Percentiles rank a stretch among this genome's conserved stretches.
Evolutionary conservation across 2,113 vertebrate genomes (phyloP).

Genomic region (Bucco capensis): DNA sequence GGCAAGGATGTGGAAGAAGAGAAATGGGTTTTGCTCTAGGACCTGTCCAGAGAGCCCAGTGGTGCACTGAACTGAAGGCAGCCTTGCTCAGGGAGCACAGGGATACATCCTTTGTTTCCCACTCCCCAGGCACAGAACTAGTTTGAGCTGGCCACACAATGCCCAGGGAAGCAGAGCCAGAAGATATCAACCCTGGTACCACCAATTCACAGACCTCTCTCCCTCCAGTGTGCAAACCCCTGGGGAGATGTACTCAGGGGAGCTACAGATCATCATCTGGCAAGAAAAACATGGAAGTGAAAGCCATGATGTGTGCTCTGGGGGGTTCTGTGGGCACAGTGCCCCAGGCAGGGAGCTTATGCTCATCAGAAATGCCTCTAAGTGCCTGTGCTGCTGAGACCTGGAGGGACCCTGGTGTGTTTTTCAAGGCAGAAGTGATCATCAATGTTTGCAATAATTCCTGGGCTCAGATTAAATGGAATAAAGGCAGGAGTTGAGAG

Average conservation of each 20-base stretch:
- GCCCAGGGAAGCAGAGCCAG: not conserved
- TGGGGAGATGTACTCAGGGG: not conserved
- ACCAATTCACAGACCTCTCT: not conserved
- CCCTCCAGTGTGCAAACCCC: not conserved
- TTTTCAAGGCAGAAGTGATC: constrained; percentile 17
- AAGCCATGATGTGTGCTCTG: not conserved
- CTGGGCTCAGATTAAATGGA: constrained; percentile 63
- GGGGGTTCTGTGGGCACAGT: not conserved
- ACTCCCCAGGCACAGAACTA: not conserved
- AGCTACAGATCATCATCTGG: not conserved
- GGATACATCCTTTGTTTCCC: not conserved
- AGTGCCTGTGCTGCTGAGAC: not conserved
- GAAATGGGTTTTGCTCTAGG: not conserved
- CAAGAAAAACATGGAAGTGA: accelerated
- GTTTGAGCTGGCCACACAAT: not conserved
- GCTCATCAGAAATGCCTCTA: constrained; percentile 1
- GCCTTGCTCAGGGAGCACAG: not conserved
- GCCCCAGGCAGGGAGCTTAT: not conserved
- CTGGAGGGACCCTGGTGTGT: not conserved
- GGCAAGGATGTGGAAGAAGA: not conserved
- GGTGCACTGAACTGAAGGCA: not conserved
- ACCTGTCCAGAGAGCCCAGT: not conserved
- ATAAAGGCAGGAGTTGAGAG: constrained; percentile 10
- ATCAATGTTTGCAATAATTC: constrained; percentile 29
- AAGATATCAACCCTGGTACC: not conserved